A percentile compares a stretch with the other conserved stretches of the same genome.
Evolutionary conservation across 2,888 invertebrate genomes (phyloP).

Genomic region (Synergus gifuensis): DNA sequence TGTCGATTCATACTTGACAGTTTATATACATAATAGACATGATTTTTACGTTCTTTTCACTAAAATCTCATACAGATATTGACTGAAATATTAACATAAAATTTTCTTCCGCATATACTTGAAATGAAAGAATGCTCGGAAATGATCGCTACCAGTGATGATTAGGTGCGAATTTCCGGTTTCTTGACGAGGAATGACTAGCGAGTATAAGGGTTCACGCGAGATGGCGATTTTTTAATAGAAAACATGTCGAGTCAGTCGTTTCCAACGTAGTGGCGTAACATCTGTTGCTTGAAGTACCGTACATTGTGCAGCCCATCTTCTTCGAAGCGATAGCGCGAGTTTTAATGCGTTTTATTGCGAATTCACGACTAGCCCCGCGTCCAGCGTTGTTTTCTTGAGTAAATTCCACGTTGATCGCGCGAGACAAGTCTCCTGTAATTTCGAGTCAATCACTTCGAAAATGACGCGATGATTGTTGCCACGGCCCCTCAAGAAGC

Average conservation of each 20-base stretch:
- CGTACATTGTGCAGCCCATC: constrained; percentile 48
- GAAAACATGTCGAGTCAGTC: constrained; percentile 57
- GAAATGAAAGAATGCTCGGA: neutral
- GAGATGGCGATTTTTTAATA: constrained; percentile 50
- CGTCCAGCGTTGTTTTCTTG: constrained; percentile 49
- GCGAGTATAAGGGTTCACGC: constrained; percentile 51
- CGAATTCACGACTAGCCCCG: constrained; percentile 63
- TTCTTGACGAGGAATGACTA: constrained; percentile 43
- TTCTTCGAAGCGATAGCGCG: neutral
- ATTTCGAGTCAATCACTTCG: constrained; percentile 56
- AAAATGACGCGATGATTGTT: constrained; percentile 55
- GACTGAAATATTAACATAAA: too few species aligned
- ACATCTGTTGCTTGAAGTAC: constrained; percentile 57
- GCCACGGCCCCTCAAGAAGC: constrained; percentile 17
- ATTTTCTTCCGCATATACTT: too few species aligned
- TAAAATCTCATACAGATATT: too few species aligned
- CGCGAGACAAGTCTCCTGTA: constrained; percentile 57
- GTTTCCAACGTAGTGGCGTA: constrained; percentile 51
- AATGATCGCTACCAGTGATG: neutral
- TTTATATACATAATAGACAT: neutral
- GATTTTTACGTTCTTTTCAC: neutral
- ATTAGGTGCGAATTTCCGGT: neutral
- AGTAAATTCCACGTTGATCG: constrained; percentile 61
- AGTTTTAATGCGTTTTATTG: constrained; percentile 66
- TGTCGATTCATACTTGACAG: neutral